These are phyloP conservation scores for Drosophila nigritarsus DNA, from an alignment of 2,888 invertebrate genomes.

Conservation along the genomic window DNA sequence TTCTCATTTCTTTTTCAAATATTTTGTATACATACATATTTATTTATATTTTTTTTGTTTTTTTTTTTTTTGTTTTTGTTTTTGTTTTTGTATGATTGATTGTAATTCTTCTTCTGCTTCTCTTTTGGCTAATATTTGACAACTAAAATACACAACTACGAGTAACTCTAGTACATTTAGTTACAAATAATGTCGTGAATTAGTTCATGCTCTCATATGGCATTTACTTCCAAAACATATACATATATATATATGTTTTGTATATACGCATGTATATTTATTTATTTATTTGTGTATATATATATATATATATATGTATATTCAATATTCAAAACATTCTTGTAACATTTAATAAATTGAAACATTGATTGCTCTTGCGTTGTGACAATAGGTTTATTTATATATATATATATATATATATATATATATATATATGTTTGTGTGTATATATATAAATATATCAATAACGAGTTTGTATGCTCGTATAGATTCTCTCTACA, in stretches of 20 bases:
- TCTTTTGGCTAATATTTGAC: constrained; percentile 47
- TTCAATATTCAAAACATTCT: constrained; percentile 52
- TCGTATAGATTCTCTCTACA: constrained; percentile 11
- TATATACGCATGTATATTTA: constrained; percentile 15
- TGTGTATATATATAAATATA: constrained; percentile 51
- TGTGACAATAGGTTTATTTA: constrained; percentile 65
- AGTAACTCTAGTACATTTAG: constrained; percentile 51
- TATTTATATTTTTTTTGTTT: background rate
- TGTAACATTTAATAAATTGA: constrained; percentile 73
- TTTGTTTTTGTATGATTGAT: constrained; percentile 5
- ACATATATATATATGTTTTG: constrained; percentile 6
- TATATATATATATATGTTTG: constrained; percentile 20
- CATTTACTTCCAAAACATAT: constrained; percentile 25
- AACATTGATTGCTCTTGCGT: constrained; percentile 79
- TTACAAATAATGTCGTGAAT: constrained; percentile 29
- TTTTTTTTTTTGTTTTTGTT: background rate
- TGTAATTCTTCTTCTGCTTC: background rate
- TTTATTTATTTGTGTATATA: constrained; percentile 12
- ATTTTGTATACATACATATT: background rate
- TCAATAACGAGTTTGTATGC: constrained; percentile 16
- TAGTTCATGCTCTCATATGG: constrained; percentile 11
- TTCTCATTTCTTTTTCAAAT: background rate
- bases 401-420: constrained; percentile 42
- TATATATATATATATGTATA: constrained; percentile 29
- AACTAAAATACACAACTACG: constrained; percentile 46